Conservation (phyloP, 2,797 vertebrate species). For the Rhodeus uyekii region DNA sequence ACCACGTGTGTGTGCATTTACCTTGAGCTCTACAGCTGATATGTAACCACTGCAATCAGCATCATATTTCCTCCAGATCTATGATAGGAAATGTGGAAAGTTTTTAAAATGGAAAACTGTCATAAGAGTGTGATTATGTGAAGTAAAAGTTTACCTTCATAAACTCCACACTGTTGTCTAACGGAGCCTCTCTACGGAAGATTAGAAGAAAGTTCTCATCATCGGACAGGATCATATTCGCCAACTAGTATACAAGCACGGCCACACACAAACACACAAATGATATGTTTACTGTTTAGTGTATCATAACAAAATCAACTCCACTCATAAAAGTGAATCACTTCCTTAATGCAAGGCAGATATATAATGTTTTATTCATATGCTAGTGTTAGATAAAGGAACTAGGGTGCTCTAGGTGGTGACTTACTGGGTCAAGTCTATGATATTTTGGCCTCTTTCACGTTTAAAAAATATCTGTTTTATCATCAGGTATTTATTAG, state of each 20-base stretch:
- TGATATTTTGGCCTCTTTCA: too few relatives aligned
- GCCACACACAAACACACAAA: not conserved
- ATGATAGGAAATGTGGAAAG: constrained; percentile 37
- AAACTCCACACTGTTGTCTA: constrained; percentile 96
- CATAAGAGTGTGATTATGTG: not conserved
- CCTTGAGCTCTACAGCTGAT: constrained; percentile 87
- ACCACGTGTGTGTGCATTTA: constrained; percentile 67
- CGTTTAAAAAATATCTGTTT: too few relatives aligned
- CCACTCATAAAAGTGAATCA: not conserved
- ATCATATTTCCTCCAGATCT: constrained; percentile 97
- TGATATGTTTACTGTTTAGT: not conserved
- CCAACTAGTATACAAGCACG: constrained; percentile 78
- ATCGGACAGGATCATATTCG: constrained; percentile 87
- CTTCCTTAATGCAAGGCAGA: constrained; percentile 16
- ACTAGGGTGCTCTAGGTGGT: too few relatives aligned
- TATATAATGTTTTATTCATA: not conserved
- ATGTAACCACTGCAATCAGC: constrained; percentile 94
- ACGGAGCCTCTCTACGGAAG: constrained; percentile 87
- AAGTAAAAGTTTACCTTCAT: constrained; percentile 81
- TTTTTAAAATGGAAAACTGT: not conserved
- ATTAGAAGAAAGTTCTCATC: constrained; percentile 95
- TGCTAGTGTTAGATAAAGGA: too few relatives aligned
- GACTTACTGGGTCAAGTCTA: too few relatives aligned
- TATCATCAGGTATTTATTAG: too few relatives aligned
- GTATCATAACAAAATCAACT: not conserved